Base-by-base conservation (phyloP, 1,140 invertebrate species). In the Prorops nasuta region DNA sequence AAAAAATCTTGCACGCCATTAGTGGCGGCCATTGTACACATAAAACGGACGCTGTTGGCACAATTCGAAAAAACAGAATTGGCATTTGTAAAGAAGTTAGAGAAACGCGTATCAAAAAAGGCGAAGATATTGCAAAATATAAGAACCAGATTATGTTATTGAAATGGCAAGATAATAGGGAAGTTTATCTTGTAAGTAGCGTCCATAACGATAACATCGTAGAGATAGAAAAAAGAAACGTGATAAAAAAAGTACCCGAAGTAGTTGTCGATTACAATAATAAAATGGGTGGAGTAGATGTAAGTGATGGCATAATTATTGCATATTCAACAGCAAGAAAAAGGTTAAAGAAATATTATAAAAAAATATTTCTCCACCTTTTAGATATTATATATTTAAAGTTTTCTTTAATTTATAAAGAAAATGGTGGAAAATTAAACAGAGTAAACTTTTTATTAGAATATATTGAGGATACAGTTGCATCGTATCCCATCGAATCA, bases 61-160 rank as follows among this genome's bases (percentile, higher is more conserved):
- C 44, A 22, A 46, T 46, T 46, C 34, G 44, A 19, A 46, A 46
- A 46, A 46, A 46, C 20, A 38, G 35, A 24, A 46, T 46, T 46
- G 34, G 34, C 44, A 46, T 46, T 46, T 46, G 39, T 41, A 15
- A 41, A 41, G 39, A 41, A 41, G 39, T 41, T 41, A 4, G 39
- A 43, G n/a, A n/a, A n/a, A 43, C 24, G 41, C 41, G 14, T 43
- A 43, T 43, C 24, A 43, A 31, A 43, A 43, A 43, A 31, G 43
- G 43, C 43, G 28, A 45, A 36, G 17, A 45, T 38, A 38, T 37
- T 37, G 35, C 44, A 38, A 47, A 18, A 47, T 47, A 7, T 21
- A 47, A 47, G 38, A 47, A 37, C 9, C 14, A 38, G 15, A 47
- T 47, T 37, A 47, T 38, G 32, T 38, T 44, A n/a, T 35, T 43